Conservation (phyloP, 2,888 invertebrate genomes). For the Schizaphis graminum region DNA sequence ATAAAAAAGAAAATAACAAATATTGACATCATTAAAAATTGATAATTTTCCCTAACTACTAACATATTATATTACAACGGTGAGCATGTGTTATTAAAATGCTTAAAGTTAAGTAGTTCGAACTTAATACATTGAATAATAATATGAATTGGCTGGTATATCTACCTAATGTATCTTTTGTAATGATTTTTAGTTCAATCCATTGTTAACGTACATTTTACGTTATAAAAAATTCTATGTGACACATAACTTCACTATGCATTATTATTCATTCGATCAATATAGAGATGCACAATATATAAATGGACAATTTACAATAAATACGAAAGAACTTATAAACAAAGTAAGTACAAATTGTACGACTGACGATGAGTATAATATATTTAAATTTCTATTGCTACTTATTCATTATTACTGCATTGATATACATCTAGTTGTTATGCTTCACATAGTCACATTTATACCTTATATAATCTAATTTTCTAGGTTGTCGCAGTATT, state of each 20-base stretch:
- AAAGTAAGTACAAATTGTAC: neutral
- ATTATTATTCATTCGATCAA: neutral
- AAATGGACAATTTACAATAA: neutral
- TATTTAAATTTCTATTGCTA: too few relatives aligned
- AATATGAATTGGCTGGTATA: neutral
- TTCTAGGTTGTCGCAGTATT: too few relatives aligned
- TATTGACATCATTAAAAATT: too few relatives aligned
- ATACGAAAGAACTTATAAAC: neutral
- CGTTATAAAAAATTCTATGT: neutral
- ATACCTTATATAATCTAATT: neutral
- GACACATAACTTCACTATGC: neutral
- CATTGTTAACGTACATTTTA: neutral
- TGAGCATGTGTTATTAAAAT: too few relatives aligned
- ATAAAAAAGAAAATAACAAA: too few relatives aligned
- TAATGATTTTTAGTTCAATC: slow-evolving; percentile 33
- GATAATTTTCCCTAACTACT: too few relatives aligned
- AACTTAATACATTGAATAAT: too few relatives aligned
- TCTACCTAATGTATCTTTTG: neutral
- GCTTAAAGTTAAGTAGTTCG: too few relatives aligned
- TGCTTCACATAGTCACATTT: neutral
- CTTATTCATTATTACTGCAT: too few relatives aligned
- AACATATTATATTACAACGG: too few relatives aligned
- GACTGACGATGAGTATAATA: neutral
- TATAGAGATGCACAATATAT: neutral
- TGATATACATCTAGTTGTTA: too few relatives aligned